phyloP scores from a whole-genome alignment of 2,888 invertebrate species.

The Asteroscopus sphinx region DNA sequence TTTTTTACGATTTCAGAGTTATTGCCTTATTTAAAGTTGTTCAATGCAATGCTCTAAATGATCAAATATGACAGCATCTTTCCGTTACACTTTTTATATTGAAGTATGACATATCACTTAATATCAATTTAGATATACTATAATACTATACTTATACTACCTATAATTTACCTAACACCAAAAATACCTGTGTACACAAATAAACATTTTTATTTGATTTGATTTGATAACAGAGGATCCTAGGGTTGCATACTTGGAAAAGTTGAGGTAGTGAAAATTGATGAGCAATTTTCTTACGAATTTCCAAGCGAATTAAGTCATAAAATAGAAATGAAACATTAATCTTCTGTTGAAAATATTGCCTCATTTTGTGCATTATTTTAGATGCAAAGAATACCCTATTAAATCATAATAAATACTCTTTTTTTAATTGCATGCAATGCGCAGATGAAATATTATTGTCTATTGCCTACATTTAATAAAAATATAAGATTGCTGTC shows the following conservation, averaged over 20 bases:
- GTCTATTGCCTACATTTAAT: conserved; percentile 1
- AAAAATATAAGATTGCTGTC: neutral
- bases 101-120: too few species aligned
- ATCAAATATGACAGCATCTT: too few species aligned
- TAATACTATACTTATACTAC: too few species aligned
- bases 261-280: conserved; percentile 21
- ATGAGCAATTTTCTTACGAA: conserved; percentile 23
- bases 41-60: too few species aligned
- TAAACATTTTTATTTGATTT: too few species aligned
- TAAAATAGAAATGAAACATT: conserved; percentile 52
- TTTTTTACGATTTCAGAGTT: too few species aligned
- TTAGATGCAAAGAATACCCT: conserved; percentile 49
- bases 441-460: conserved; percentile 23
- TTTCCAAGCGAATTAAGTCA: conserved; percentile 37
- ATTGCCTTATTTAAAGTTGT: too few species aligned
- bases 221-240: too few species aligned
- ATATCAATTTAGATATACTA: too few species aligned
- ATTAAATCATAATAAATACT: conserved; percentile 58
- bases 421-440: conserved; percentile 46
- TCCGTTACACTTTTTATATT: too few species aligned
- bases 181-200: too few species aligned
- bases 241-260: neutral
- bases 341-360: conserved; percentile 43
- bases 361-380: conserved; percentile 44
- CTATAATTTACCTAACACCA: too few species aligned